Conservation (phyloP, 1,140 invertebrate species). For the Triops cancriformis region DNA sequence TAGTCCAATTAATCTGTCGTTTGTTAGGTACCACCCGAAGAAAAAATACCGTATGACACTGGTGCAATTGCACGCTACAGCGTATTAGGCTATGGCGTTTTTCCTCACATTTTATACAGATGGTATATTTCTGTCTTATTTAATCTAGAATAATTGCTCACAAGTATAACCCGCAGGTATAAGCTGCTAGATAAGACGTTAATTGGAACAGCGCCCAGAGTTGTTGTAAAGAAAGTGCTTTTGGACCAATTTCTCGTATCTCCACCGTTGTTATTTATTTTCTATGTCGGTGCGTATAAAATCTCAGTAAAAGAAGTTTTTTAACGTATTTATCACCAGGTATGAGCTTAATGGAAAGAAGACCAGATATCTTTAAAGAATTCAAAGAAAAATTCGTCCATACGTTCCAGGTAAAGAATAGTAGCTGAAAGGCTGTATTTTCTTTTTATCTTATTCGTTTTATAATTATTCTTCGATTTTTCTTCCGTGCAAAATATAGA, state of each 20-base stretch:
- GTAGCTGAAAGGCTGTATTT: no score
- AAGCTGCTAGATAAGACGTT: conserved; percentile 62
- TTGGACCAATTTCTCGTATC: conserved; percentile 70
- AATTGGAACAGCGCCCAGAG: conserved; percentile 52
- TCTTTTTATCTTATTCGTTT: no score
- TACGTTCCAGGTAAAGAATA: conserved; percentile 53
- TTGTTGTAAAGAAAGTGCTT: conserved; percentile 58
- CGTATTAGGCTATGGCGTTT: conserved; percentile 50
- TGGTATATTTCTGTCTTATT: conserved; percentile 43
- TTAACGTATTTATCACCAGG: conserved; percentile 42
- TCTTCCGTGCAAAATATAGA: background rate
- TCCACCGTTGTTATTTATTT: conserved; percentile 55
- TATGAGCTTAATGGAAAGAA: conserved; percentile 61
- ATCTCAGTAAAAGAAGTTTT: background rate
- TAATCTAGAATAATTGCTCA: background rate
- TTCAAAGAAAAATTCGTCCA: conserved; percentile 58
- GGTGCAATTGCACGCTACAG: conserved; percentile 48
- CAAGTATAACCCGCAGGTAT: conserved; percentile 53
- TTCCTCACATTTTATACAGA: conserved; percentile 51
- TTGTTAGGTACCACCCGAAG: conserved; percentile 39
- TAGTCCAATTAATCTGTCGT: background rate
- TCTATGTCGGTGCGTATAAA: conserved; percentile 55
- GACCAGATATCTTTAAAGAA: conserved; percentile 56
- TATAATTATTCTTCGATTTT: no score
- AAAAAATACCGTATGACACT: conserved; percentile 45